phyloP scores from a whole-genome alignment of 2,888 invertebrate genomes.

The Phrixothrix hirtus region DNA sequence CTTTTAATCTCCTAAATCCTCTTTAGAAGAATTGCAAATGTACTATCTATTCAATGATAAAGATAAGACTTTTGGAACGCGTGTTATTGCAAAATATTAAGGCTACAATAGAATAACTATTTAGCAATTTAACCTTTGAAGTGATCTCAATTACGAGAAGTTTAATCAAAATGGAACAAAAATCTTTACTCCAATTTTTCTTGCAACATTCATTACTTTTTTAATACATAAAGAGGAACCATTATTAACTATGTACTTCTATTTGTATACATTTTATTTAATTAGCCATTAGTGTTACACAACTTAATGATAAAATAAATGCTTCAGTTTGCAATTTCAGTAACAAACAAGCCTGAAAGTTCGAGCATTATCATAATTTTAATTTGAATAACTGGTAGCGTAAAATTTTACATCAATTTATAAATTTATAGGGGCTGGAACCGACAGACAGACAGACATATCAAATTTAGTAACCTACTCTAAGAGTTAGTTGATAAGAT shows the following conservation, averaged over 20 bases:
- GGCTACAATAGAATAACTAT: not conserved
- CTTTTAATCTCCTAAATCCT: not conserved
- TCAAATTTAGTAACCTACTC: too few species aligned
- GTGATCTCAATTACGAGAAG: not conserved
- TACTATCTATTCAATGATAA: conserved; percentile 17
- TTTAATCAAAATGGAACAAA: not conserved
- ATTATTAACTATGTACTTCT: not conserved
- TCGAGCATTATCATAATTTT: too few species aligned
- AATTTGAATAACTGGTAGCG: too few species aligned
- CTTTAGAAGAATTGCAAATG: conserved; percentile 17
- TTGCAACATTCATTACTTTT: too few species aligned
- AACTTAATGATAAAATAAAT: not conserved
- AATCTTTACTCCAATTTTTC: not conserved
- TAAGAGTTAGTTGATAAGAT: too few species aligned
- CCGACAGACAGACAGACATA: too few species aligned
- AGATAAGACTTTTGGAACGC: conserved; percentile 27
- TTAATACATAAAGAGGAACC: too few species aligned
- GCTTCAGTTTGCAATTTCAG: too few species aligned
- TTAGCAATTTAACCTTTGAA: not conserved
- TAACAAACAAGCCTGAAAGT: too few species aligned
- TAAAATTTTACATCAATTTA: too few species aligned
- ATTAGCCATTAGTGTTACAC: not conserved
- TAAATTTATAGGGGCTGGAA: too few species aligned
- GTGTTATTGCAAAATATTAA: conserved; percentile 28
- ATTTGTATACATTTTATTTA: not conserved